Evolutionary conservation across 1,140 invertebrate genomes (phyloP), one percentile per base, ranked within the genome.

Genomic region (Scaptomyza graminum): DNA sequence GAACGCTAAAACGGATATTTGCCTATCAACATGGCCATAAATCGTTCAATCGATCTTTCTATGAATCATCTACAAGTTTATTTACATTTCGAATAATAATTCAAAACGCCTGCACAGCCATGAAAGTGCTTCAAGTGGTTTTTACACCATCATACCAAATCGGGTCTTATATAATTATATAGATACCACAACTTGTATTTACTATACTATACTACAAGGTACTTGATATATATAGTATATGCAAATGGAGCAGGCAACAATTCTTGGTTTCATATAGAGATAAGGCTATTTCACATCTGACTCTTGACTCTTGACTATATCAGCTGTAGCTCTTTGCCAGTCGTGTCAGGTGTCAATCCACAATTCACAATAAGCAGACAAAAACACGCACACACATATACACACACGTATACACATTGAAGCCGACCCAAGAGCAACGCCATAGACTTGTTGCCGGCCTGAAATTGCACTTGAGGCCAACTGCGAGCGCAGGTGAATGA

Each of bases 21-120:
- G 61, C 71, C 74, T 88, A 82, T 87, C 83, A 88, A 85, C 79
- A 82, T 76, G 78, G 47, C 79, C 82, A 87, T 87, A 87, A 87
- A 87, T 87, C 72, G 81, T 55, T 16, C 41, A 47, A 72, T 70
- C 57, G 74, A 71, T 71, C 62, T 66, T 39, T 57, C 54, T 37
- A 57, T 80, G 77, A 76, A 74, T 76, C 74, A 73, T 71, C 60
- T 70, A 61, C 72, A 28, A 44, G 60, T 59, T 73, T 47, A 50
- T 65, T 65, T 52, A 55, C 16, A 64, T 49, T 43, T n/a, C n/a
- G n/a, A 31, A 31, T 31, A 47, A 39, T 57, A 73, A 55, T 63
- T 73, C 61, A 85, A 85, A 85, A 85, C 80, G 80, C 81, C 81
- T 85, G 78, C 78, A 57, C 46, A 22, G 37, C 49, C n/a, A 28